Evolutionary conservation across 2,113 vertebrate genomes (phyloP).

Genomic region (Craseonycteris thonglongyai): DNA sequence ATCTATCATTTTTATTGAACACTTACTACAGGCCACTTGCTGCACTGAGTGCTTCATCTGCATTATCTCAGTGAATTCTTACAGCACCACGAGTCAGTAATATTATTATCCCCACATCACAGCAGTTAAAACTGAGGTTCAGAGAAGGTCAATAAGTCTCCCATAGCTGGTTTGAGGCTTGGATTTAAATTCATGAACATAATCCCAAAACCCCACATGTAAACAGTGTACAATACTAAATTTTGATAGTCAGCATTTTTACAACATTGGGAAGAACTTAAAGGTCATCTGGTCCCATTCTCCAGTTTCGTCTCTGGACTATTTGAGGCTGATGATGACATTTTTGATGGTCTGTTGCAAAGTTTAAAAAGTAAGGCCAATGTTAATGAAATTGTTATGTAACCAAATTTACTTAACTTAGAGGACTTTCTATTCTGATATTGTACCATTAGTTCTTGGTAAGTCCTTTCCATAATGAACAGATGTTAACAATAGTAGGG

Average conservation of each 20-base stretch:
- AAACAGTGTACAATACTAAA: not conserved
- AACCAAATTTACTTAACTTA: not conserved
- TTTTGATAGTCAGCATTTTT: not conserved
- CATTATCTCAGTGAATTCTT: not conserved
- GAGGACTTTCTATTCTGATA: not conserved
- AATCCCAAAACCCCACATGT: not conserved
- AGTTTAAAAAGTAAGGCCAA: not conserved
- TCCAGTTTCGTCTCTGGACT: not conserved
- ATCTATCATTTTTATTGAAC: not conserved
- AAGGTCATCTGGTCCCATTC: not conserved
- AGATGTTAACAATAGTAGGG: not conserved
- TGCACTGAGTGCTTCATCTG: not conserved
- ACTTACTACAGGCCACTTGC: too few relatives aligned
- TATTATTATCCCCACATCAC: not conserved
- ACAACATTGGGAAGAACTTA: not conserved
- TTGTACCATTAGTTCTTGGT: not conserved
- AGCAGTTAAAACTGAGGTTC: not conserved
- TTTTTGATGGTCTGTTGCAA: conserved; percentile 46
- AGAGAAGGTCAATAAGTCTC: not conserved
- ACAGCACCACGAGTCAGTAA: too few relatives aligned
- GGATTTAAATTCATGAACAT: not conserved
- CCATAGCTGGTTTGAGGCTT: not conserved
- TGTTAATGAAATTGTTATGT: not conserved
- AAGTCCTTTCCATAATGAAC: not conserved
- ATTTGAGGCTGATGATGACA: not conserved